These are phyloP conservation scores for Aspidoscelis tigris DNA, from an alignment of 2,113 vertebrate species.

Conservation along the genomic window DNA sequence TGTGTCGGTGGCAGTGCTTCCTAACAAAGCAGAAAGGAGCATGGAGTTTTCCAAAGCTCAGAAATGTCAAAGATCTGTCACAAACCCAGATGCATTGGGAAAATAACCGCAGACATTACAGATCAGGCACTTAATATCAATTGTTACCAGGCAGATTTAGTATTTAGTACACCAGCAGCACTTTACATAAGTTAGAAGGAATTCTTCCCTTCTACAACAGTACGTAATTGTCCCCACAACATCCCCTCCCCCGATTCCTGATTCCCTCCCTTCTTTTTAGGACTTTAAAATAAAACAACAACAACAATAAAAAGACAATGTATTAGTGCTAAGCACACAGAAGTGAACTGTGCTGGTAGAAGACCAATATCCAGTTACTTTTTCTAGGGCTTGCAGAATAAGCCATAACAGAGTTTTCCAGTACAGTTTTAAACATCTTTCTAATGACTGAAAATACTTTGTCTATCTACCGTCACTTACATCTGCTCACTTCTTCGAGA, in stretches of 20 bases:
- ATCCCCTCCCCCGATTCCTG: not conserved
- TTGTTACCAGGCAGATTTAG: conserved; percentile 42
- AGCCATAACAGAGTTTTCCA: not conserved
- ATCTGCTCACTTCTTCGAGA: not conserved
- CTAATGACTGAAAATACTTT: not conserved
- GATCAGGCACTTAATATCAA: conserved; percentile 69
- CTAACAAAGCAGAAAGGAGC: not conserved
- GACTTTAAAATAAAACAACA: not conserved
- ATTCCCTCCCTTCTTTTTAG: not conserved
- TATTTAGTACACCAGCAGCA: conserved; percentile 26
- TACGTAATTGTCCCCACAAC: not conserved
- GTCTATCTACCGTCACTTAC: not conserved
- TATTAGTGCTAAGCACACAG: not conserved
- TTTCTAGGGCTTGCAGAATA: too few relatives aligned
- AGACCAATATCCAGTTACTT: too few relatives aligned
- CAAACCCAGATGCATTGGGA: conserved; percentile 29
- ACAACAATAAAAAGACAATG: not conserved
- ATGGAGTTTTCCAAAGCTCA: not conserved
- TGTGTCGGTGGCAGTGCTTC: not conserved
- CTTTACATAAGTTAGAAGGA: conserved; percentile 50
- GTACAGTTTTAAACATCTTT: conserved; percentile 1
- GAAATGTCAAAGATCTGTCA: not conserved
- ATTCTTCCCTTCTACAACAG: conserved; percentile 15
- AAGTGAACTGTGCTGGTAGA: not conserved
- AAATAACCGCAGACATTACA: conserved; percentile 41